These are phyloP conservation scores for Pocillopora grandis DNA, from an alignment of 92 coral and sea anemone genomes.

Conservation along the genomic window DNA sequence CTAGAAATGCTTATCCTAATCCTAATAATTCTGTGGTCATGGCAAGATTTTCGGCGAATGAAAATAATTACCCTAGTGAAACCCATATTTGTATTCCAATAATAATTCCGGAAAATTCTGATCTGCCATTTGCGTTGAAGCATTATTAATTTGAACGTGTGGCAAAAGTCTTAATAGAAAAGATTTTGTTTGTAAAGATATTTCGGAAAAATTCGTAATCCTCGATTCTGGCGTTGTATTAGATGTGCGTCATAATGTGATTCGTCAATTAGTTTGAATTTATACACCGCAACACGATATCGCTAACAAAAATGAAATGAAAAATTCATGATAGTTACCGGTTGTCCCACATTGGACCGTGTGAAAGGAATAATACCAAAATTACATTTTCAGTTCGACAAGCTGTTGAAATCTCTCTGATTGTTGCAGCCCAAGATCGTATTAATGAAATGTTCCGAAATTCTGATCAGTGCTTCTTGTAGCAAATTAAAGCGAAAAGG, in stretches of 20 bases:
- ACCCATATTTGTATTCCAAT: background rate
- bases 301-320: background rate
- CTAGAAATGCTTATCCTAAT: too few species aligned
- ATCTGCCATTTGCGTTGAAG: background rate
- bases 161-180: background rate
- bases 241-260: background rate
- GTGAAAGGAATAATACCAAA: background rate
- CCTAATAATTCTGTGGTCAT: too few species aligned
- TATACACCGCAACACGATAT: background rate
- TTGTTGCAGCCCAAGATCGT: background rate
- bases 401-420: background rate
- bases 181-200: background rate
- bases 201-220: background rate
- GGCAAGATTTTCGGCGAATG: too few species aligned
- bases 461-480: background rate
- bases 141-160: background rate
- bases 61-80: background rate
- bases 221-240: too few species aligned
- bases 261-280: background rate
- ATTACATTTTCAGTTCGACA: background rate
- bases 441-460: background rate
- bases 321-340: background rate
- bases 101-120: background rate
- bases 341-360: background rate
- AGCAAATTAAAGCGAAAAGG: background rate